Conservation (phyloP, 1,140 invertebrate species). For the Hypsibius dujardini region DNA sequence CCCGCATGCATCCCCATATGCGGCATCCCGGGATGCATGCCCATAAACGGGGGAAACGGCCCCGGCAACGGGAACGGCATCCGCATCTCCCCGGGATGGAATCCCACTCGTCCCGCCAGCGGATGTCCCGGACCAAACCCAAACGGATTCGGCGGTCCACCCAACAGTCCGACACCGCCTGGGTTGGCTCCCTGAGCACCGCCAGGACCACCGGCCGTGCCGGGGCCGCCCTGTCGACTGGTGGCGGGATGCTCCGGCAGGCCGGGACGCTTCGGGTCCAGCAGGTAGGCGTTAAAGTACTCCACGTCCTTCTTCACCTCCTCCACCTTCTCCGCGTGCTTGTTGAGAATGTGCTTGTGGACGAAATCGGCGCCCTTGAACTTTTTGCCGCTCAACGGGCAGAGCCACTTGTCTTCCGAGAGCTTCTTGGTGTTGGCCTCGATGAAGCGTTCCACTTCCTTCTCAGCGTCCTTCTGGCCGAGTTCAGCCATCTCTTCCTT, state of each 20-base stretch:
- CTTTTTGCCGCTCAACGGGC: slow-evolving; percentile 93
- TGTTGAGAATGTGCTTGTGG: slow-evolving; percentile 93
- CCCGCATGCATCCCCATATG: slow-evolving; percentile 10
- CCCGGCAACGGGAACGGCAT: slow-evolving; percentile 8
- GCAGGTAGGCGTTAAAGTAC: slow-evolving; percentile 94
- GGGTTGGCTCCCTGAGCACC: slow-evolving; percentile 17
- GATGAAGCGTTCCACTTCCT: slow-evolving; percentile 84
- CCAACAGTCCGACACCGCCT: not conserved
- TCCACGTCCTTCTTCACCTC: slow-evolving; percentile 88
- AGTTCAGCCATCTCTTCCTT: slow-evolving; percentile 66
- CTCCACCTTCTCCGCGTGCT: slow-evolving; percentile 85
- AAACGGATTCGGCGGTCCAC: slow-evolving; percentile 14
- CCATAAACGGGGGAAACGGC: slow-evolving; percentile 15
- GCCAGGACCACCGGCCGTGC: slow-evolving; percentile 17
- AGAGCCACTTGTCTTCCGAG: slow-evolving; percentile 96
- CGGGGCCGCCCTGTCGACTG: slow-evolving; percentile 23
- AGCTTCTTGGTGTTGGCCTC: slow-evolving; percentile 55
- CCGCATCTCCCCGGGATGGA: not conserved
- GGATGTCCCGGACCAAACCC: slow-evolving; percentile 11
- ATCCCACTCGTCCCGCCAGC: not conserved
- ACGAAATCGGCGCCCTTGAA: slow-evolving; percentile 99
- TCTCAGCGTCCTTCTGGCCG: slow-evolving; percentile 66
- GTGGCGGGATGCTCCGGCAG: slow-evolving; percentile 66
- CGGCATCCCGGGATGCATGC: slow-evolving; percentile 1
- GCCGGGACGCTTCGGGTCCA: slow-evolving; percentile 81